Base-by-base conservation (phyloP, 2,113 vertebrate species). In the Limnothrissa miodon region DNA sequence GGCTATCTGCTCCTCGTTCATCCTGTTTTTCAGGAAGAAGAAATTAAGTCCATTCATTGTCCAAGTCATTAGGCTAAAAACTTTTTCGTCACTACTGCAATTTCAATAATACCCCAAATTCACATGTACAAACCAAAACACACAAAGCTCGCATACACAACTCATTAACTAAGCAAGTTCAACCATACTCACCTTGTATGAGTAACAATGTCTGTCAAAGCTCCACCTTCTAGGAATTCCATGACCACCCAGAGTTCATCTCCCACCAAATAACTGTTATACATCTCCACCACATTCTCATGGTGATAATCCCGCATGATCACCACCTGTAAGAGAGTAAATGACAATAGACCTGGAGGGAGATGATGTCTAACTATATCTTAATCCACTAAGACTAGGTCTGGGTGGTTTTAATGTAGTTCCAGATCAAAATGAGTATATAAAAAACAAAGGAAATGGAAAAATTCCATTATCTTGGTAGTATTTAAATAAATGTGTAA, bases 201-300 rank as follows among this genome's bases (percentile, higher is more conserved):
- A 0, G 97, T 99, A 87, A 99, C 98, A 0, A 99, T 99, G 92
- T 99, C 97, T 0, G 97, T 99, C 81, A 99, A 90, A 0, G 97
- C 97, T 0, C 98, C 98, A 0, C 98, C 98, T 81, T 99, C 97
- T 88, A 99, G 92, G 87, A 99, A 99, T 92, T 99, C 98, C 98
- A 99, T 99, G 83, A 99, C 97, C 0, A 99, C 98, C 98, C 97
- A 98, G 86, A 98, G 96, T 89, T 98, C 97, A 0, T 99, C 97
- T 0, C 96, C 97, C 48, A 99, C 98, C 93, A 99, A 91, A 95
- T 99, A 98, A 90, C 98, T 98, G 95, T 98, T 98, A 94, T 98
- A 98, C 98, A 99, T 98, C 91, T 99, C 96, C 91, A 99, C 98
- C 90, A 99, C 98, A 0, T 99, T 98, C 87, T 99, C 97, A 0